Percentiles rank a stretch among this genome's conserved stretches.
These are phyloP conservation scores for Oegoconia quadripuncta DNA, from an alignment of 2,888 invertebrate species.

Conservation along the genomic window DNA sequence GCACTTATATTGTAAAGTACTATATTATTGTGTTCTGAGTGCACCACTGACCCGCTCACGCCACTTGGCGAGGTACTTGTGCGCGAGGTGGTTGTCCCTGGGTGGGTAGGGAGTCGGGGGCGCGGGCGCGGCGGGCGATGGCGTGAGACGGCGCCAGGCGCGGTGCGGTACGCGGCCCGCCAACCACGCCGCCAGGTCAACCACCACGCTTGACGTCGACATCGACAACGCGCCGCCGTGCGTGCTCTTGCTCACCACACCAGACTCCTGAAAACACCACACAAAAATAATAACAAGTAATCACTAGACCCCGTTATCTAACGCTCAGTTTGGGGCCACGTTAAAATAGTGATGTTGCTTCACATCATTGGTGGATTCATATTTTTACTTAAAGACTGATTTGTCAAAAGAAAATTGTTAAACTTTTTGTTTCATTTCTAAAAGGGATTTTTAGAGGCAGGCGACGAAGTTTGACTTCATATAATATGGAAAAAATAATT, in stretches of 20 bases:
- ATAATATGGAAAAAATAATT: too few relatives aligned
- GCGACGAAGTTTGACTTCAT: too few relatives aligned
- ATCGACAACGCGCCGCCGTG: slow-evolving; percentile 31
- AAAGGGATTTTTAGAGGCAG: too few relatives aligned
- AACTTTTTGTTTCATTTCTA: too few relatives aligned
- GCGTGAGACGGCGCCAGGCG: slow-evolving; percentile 59
- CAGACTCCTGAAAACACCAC: slow-evolving; percentile 12
- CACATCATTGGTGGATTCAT: too few relatives aligned
- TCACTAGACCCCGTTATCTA: neutral
- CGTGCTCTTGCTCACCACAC: slow-evolving; percentile 29
- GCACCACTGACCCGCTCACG: slow-evolving; percentile 49
- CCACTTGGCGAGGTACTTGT: slow-evolving; percentile 66
- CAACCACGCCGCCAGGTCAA: slow-evolving; percentile 77
- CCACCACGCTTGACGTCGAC: slow-evolving; percentile 56
- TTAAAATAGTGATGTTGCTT: too few relatives aligned
- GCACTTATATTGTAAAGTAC: too few relatives aligned
- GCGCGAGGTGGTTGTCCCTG: slow-evolving; percentile 54
- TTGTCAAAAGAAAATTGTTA: neutral
- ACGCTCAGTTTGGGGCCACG: neutral
- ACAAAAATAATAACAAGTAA: neutral
- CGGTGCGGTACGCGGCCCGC: slow-evolving; percentile 59
- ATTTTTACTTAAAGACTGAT: too few relatives aligned
- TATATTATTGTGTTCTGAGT: too few relatives aligned
- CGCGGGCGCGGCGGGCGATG: slow-evolving; percentile 21
- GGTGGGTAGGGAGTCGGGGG: slow-evolving; percentile 32